Conservation (phyloP, 1,140 invertebrate genomes). For the Leptopilina boulardi region DNA sequence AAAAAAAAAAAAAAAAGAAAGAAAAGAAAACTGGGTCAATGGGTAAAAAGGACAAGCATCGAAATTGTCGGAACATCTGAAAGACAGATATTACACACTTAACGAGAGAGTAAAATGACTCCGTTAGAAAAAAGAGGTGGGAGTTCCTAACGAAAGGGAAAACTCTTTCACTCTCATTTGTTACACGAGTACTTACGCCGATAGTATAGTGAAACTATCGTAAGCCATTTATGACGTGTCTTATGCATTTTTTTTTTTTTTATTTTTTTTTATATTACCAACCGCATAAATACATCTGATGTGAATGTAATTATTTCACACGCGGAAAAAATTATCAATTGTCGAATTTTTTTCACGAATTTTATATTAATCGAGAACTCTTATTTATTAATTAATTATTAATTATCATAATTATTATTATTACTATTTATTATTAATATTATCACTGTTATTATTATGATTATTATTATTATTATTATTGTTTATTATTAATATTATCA, state of each 20-base stretch:
- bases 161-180: conserved; percentile 67
- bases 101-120: conserved; percentile 7
- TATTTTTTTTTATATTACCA: neutral
- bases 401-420: neutral
- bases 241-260: neutral
- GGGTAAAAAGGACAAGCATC: conserved; percentile 44
- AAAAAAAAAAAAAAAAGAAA: neutral
- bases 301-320: neutral
- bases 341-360: too few species aligned
- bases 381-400: neutral
- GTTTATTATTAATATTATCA: neutral
- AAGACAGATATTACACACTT: conserved; percentile 12
- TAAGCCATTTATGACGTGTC: conserved; percentile 17
- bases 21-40: conserved; percentile 47
- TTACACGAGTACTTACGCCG: conserved; percentile 51
- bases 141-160: conserved; percentile 67
- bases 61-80: conserved; percentile 23
- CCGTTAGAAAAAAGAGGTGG: conserved; percentile 46
- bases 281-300: neutral
- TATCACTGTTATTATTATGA: neutral
- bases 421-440: neutral
- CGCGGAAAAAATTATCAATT: neutral
- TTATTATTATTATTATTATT: neutral
- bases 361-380: too few species aligned
- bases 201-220: conserved; percentile 23